phyloP scores from a whole-genome alignment of 92 coral and sea anemone genomes.

The Porites rus region DNA sequence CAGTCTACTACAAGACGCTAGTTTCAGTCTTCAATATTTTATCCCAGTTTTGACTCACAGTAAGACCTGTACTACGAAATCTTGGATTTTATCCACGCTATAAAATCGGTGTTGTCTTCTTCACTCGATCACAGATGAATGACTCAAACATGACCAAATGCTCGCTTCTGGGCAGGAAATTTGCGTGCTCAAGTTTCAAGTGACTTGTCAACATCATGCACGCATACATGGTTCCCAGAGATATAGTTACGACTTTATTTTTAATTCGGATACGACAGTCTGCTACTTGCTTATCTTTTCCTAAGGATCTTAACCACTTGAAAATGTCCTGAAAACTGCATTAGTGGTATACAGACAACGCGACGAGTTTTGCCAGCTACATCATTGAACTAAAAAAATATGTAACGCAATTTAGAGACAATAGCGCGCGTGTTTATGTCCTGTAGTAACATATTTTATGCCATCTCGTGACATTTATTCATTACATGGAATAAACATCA shows the following conservation, averaged over 20 bases:
- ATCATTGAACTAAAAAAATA: background rate
- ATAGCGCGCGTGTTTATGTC: background rate
- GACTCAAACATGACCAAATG: background rate
- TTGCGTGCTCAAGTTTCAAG: slow-evolving; percentile 13
- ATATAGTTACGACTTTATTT: slow-evolving; percentile 1
- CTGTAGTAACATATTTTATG: background rate
- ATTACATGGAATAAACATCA: slow-evolving; percentile 1
- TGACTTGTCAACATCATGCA: background rate
- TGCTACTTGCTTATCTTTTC: slow-evolving; percentile 7
- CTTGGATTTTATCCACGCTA: background rate
- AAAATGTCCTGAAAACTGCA: background rate
- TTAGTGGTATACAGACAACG: background rate
- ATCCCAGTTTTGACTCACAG: background rate
- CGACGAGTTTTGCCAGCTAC: no score
- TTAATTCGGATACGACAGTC: background rate
- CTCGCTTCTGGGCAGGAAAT: slow-evolving; percentile 10
- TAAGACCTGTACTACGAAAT: background rate
- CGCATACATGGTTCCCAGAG: background rate
- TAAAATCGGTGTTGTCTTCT: background rate
- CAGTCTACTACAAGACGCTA: background rate
- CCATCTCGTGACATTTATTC: slow-evolving; percentile 23
- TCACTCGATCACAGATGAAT: background rate
- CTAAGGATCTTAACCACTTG: background rate
- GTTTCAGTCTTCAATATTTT: background rate
- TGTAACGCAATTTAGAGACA: background rate